These are phyloP conservation scores for Agrypnus murinus DNA, from an alignment of 2,888 invertebrate genomes.

Conservation along the genomic window DNA sequence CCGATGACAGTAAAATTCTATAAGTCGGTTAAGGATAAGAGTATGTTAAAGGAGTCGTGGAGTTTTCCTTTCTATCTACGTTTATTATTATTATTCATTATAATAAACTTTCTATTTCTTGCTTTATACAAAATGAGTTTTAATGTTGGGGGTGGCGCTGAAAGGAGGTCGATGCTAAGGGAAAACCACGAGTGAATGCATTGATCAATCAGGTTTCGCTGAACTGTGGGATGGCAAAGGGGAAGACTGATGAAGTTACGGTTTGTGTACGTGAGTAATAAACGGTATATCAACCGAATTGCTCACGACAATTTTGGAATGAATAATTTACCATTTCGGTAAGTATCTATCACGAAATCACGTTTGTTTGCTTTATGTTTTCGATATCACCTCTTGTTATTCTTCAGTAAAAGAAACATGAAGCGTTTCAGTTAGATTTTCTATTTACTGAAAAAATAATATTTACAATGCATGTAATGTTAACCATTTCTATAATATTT, in stretches of 20 bases:
- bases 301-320: constrained; percentile 34
- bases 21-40: constrained; percentile 57
- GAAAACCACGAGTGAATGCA: constrained; percentile 33
- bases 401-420: no score
- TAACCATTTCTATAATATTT: no score
- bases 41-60: constrained; percentile 53
- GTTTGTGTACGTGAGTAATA: constrained; percentile 42
- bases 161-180: constrained; percentile 30
- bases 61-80: constrained; percentile 37
- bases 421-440: no score
- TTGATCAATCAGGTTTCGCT: constrained; percentile 44
- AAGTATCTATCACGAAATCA: constrained; percentile 36
- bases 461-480: no score
- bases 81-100: constrained; percentile 41
- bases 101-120: constrained; percentile 41
- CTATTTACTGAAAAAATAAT: no score
- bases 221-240: constrained; percentile 37
- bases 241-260: constrained; percentile 45
- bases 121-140: constrained; percentile 37
- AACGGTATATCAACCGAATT: constrained; percentile 41
- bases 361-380: constrained; percentile 33
- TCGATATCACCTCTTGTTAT: constrained; percentile 10
- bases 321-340: constrained; percentile 35
- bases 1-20: constrained; percentile 57
- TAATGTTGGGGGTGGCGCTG: constrained; percentile 26